Evolutionary conservation across 2,113 vertebrate species (phyloP).

Genomic region (Chaetura pelagica): DNA sequence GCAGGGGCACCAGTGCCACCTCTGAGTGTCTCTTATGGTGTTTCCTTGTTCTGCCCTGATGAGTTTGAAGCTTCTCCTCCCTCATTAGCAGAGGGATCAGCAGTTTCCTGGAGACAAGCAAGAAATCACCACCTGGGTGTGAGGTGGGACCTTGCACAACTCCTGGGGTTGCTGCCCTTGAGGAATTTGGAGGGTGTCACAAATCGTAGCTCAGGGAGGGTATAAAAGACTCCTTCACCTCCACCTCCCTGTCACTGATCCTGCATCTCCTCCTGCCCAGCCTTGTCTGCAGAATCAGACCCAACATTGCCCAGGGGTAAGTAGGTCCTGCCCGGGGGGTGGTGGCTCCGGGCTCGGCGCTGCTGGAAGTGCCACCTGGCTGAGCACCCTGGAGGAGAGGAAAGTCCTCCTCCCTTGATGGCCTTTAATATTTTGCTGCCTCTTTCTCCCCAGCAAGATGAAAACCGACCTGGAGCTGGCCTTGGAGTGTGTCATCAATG

Average conservation of each 20-base stretch:
- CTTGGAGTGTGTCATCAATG: neutral
- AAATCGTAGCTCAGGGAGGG: neutral
- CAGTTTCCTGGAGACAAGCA: neutral
- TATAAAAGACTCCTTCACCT: neutral
- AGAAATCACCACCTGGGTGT: neutral
- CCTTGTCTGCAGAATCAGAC: neutral
- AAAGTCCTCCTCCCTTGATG: accelerated
- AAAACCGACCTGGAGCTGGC: neutral
- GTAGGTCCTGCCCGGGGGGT: neutral
- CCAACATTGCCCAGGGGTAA: neutral
- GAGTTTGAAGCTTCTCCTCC: neutral
- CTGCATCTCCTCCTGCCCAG: neutral
- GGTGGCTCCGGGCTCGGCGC: neutral
- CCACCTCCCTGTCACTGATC: neutral
- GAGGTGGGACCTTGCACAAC: neutral
- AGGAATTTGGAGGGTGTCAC: neutral
- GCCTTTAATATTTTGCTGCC: accelerated
- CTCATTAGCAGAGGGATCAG: neutral
- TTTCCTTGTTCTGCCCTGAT: neutral
- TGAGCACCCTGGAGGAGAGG: neutral
- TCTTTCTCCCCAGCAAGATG: neutral
- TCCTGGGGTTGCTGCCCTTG: accelerated
- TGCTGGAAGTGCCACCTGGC: neutral
- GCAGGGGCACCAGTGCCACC: accelerated
- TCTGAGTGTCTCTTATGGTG: neutral